phyloP scores from a whole-genome alignment of 2,797 vertebrate species.

The Hydrocynus forskahlii region DNA sequence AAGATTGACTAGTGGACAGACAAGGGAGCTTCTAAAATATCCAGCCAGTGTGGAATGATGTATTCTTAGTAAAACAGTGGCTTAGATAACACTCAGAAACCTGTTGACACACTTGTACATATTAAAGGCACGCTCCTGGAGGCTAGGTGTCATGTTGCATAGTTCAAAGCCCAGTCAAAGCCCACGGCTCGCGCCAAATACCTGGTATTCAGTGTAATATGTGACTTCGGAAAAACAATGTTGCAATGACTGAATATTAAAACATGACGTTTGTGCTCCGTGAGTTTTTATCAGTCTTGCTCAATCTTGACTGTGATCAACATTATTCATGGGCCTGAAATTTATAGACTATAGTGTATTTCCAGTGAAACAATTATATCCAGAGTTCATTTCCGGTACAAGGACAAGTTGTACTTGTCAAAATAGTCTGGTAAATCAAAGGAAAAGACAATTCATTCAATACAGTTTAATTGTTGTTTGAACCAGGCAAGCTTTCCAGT shows the following conservation, averaged over 20 bases:
- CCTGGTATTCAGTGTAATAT: conserved; percentile 17
- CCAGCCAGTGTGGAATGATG: conserved; percentile 2
- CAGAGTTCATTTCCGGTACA: too few relatives aligned
- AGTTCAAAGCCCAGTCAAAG: not conserved
- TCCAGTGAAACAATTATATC: not conserved
- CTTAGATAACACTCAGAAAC: conserved; percentile 6
- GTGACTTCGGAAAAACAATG: conserved; percentile 25
- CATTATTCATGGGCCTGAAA: not conserved
- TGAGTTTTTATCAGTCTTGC: not conserved
- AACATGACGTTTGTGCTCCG: not conserved
- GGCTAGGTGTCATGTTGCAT: not conserved
- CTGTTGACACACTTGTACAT: conserved; percentile 12
- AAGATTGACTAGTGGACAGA: conserved; percentile 11
- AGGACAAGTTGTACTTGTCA: too few relatives aligned
- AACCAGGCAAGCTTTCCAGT: too few relatives aligned
- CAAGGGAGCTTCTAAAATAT: conserved; percentile 12
- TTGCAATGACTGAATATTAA: conserved; percentile 6
- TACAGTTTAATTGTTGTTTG: too few relatives aligned
- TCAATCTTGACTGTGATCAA: not conserved
- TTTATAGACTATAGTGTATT: not conserved
- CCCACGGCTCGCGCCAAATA: not conserved
- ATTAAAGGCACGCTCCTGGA: not conserved
- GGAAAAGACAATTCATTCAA: too few relatives aligned
- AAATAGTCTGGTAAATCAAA: too few relatives aligned
- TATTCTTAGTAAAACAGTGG: not conserved